A percentile compares a stretch with the other conserved stretches of the same genome.
Evolutionary conservation across 2,797 vertebrate genomes (phyloP).

Genomic region (Melanotaenia boesemani): DNA sequence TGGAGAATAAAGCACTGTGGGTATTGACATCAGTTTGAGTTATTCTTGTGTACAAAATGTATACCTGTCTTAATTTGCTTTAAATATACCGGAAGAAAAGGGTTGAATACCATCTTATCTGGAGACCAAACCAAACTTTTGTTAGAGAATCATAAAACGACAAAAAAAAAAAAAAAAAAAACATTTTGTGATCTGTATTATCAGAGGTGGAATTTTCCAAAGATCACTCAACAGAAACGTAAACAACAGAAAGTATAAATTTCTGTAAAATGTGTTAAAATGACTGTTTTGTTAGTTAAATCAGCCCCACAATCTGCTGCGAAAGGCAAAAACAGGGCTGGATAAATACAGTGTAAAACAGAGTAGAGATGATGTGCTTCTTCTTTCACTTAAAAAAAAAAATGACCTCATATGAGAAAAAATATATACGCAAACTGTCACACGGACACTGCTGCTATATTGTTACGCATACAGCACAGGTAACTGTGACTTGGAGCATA

Average conservation of each 20-base stretch:
- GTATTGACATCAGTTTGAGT: constrained; percentile 14
- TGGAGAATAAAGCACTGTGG: constrained; percentile 5
- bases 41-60: constrained; percentile 12
- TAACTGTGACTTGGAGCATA: no score
- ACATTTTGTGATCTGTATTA: no score
- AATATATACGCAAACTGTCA: not conserved
- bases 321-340: no score
- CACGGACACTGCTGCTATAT: not conserved
- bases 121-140: not conserved
- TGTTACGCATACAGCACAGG: no score
- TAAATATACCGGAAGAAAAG: not conserved
- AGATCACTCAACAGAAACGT: no score
- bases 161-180: no score
- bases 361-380: not conserved
- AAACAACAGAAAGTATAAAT: no score
- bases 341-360: not conserved
- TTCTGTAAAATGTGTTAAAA: no score
- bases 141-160: no score
- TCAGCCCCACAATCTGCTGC: no score
- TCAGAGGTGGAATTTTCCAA: no score
- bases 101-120: not conserved
- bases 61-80: not conserved
- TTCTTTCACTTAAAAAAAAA: not conserved
- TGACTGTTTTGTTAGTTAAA: no score
- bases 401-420: not conserved